phyloP scores from a whole-genome alignment of 1,140 invertebrate genomes.

The Bombus vancouverensis region DNA sequence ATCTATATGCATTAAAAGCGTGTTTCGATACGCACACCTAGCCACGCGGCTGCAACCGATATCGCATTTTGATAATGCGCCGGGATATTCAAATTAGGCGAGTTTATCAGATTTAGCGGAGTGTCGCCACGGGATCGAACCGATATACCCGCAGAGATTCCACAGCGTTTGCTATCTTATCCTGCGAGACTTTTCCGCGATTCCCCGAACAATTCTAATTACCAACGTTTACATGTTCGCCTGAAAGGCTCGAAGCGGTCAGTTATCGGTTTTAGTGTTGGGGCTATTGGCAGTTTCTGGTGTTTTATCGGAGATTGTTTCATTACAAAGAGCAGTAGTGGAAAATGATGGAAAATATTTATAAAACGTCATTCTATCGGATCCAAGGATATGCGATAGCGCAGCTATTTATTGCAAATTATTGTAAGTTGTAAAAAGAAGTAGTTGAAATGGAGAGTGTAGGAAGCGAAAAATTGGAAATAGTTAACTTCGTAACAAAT shows the following conservation, averaged over 20 bases:
- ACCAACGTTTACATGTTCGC: background rate
- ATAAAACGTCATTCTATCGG: too few relatives aligned
- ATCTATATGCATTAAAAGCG: conserved; percentile 82
- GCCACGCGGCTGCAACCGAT: conserved; percentile 71
- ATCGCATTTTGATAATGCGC: conserved; percentile 81
- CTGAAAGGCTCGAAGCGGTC: background rate
- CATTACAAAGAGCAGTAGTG: too few relatives aligned
- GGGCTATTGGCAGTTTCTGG: too few relatives aligned
- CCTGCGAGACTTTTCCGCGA: background rate
- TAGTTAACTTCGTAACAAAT: too few relatives aligned
- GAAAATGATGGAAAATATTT: too few relatives aligned
- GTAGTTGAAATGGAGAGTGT: too few relatives aligned
- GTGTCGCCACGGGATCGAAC: conserved; percentile 66
- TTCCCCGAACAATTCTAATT: background rate
- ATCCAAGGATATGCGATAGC: too few relatives aligned
- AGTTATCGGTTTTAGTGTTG: background rate
- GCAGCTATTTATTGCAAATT: too few relatives aligned
- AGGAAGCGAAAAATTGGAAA: too few relatives aligned
- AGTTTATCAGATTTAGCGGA: conserved; percentile 80
- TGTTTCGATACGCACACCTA: conserved; percentile 74
- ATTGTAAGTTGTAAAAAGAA: too few relatives aligned
- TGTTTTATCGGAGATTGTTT: too few relatives aligned
- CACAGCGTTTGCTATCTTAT: conserved; percentile 43
- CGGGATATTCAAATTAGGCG: conserved; percentile 79
- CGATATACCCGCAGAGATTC: conserved; percentile 52